Conservation (phyloP, 1,140 invertebrate species). For the Pseudachorutes palmiensis region DNA sequence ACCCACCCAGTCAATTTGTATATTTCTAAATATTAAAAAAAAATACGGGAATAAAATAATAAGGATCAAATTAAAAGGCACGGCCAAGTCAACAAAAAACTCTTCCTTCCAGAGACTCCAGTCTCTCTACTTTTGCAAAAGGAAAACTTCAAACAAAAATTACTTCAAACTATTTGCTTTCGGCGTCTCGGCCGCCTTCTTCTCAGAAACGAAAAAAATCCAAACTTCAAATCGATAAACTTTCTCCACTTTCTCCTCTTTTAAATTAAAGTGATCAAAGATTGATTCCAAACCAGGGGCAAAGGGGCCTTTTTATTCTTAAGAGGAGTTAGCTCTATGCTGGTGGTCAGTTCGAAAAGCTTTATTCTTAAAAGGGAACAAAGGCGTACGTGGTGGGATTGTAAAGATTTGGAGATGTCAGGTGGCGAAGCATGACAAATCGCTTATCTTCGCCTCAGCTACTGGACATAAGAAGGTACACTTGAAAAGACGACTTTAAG, state of each 20-base stretch:
- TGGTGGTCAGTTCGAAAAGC: too few relatives aligned
- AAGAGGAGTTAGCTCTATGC: too few relatives aligned
- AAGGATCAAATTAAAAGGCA: slow-evolving; percentile 4
- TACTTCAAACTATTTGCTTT: slow-evolving; percentile 2
- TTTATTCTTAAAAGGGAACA: not conserved
- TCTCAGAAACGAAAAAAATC: not conserved
- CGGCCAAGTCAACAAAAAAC: not conserved
- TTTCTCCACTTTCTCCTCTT: not conserved
- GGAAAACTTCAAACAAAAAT: slow-evolving; percentile 1
- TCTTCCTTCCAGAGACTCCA: not conserved
- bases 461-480: slow-evolving; percentile 32
- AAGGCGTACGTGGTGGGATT: not conserved
- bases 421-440: slow-evolving; percentile 38
- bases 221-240: not conserved
- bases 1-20: too few relatives aligned
- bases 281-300: not conserved
- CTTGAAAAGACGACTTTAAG: slow-evolving; percentile 7
- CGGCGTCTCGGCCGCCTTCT: not conserved
- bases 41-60: not conserved
- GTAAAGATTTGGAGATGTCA: slow-evolving; percentile 12
- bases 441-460: slow-evolving; percentile 36
- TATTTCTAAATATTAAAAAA: not conserved
- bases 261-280: slow-evolving; percentile 5
- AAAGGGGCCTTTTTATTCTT: too few relatives aligned
- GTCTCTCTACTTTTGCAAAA: not conserved